Conservation (phyloP, 2,113 vertebrate species). For the Nothobranchius furzeri region DNA sequence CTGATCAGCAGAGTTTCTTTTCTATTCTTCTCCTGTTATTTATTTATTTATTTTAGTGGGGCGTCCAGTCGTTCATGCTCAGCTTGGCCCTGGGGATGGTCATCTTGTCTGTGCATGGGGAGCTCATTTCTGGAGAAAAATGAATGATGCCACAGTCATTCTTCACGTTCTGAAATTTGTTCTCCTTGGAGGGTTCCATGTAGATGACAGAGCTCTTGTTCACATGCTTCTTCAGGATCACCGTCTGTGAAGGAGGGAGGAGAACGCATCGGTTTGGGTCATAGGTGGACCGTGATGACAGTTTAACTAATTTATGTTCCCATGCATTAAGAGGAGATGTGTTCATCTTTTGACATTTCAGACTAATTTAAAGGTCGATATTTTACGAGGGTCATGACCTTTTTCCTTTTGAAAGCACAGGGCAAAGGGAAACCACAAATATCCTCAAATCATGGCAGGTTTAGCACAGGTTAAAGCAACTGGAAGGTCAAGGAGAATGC, state of each 20-base stretch:
- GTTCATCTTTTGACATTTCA: slow-evolving; percentile 15
- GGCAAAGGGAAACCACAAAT: slow-evolving; percentile 23
- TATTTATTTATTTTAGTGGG: slow-evolving; percentile 54
- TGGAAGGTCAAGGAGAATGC: slow-evolving; percentile 22
- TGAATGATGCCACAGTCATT: slow-evolving; percentile 78
- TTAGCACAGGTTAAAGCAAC: slow-evolving; percentile 24
- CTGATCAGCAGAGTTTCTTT: slow-evolving; percentile 30
- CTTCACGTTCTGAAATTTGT: slow-evolving; percentile 79
- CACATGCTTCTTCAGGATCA: slow-evolving; percentile 82
- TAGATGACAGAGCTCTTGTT: slow-evolving; percentile 82
- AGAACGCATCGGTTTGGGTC: background rate
- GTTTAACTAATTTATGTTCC: background rate
- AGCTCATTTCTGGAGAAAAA: slow-evolving; percentile 72
- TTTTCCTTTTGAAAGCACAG: slow-evolving; percentile 16
- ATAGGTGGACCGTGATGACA: background rate
- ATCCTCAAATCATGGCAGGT: slow-evolving; percentile 30
- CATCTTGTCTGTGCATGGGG: slow-evolving; percentile 73
- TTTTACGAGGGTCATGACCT: slow-evolving; percentile 25
- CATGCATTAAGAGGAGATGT: background rate
- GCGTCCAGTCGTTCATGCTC: slow-evolving; percentile 66
- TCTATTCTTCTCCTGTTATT: background rate
- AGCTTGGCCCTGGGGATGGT: slow-evolving; percentile 81
- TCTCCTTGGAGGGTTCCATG: slow-evolving; percentile 82
- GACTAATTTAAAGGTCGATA: slow-evolving; percentile 23
- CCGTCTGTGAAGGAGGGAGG: slow-evolving; percentile 62